phyloP scores from a whole-genome alignment of 2,888 invertebrate genomes.

The Phyto melanocephala region DNA sequence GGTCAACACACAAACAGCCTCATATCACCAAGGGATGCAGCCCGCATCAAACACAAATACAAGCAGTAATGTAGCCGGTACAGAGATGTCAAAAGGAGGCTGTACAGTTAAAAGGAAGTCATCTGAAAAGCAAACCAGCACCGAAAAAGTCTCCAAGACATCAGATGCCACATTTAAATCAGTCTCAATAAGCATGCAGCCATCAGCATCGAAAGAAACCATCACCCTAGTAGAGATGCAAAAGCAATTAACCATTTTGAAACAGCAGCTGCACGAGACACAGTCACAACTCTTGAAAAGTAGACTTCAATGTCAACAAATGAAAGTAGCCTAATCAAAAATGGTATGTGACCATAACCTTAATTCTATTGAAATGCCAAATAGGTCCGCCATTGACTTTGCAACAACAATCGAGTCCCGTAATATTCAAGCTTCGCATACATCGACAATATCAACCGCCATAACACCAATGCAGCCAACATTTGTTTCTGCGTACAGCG shows the following conservation, averaged over 20 bases:
- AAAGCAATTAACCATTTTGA: neutral
- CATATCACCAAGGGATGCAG: neutral
- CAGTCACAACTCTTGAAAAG: conserved; percentile 1
- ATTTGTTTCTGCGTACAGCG: neutral
- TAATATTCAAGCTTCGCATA: neutral
- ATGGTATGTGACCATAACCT: conserved; percentile 10
- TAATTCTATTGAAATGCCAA: neutral
- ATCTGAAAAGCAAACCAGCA: neutral
- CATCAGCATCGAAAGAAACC: neutral
- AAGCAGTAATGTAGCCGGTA: neutral
- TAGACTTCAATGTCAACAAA: conserved; percentile 2
- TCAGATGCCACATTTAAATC: neutral
- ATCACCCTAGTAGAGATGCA: neutral
- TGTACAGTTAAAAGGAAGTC: neutral
- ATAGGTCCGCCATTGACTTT: conserved; percentile 11
- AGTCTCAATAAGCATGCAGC: neutral
- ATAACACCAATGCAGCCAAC: neutral
- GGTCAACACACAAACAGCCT: neutral
- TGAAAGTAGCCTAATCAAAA: neutral
- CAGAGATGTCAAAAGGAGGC: neutral
- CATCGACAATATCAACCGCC: neutral
- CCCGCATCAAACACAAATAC: conserved; percentile 7
- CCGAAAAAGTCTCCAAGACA: neutral
- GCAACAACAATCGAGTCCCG: neutral
- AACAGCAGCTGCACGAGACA: conserved; percentile 1